Percentiles rank a stretch among this genome's conserved stretches.
Evolutionary conservation across 1,140 invertebrate species (phyloP).

Genomic region (Papilio polyxenes): DNA sequence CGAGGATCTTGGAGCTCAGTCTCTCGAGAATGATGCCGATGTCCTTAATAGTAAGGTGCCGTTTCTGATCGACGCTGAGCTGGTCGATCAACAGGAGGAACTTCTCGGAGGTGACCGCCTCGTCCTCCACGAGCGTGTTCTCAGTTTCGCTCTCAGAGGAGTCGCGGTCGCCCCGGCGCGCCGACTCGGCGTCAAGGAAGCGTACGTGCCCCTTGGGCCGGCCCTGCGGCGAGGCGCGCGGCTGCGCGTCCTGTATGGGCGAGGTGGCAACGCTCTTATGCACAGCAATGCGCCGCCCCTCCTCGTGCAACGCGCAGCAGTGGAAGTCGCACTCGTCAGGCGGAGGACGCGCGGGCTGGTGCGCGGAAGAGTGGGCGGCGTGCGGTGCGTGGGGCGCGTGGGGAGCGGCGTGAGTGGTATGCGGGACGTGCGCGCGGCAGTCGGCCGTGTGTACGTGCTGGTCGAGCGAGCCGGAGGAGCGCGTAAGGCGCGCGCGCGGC

Average conservation of each 20-base stretch:
- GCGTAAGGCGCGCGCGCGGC: conserved; percentile 81
- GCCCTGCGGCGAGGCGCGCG: conserved; percentile 84
- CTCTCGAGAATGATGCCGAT: conserved; percentile 96
- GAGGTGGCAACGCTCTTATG: conserved; percentile 95
- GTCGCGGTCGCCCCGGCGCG: conserved; percentile 85
- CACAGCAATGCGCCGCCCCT: conserved; percentile 93
- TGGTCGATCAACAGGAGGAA: conserved; percentile 96
- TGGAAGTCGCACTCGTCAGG: conserved; percentile 95
- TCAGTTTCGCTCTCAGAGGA: conserved; percentile 95
- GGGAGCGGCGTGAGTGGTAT: conserved; percentile 76
- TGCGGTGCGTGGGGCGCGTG: conserved; percentile 51
- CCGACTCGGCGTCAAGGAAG: conserved; percentile 87
- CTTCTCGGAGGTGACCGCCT: conserved; percentile 92
- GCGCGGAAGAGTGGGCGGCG: conserved; percentile 35
- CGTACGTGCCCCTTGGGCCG: conserved; percentile 85
- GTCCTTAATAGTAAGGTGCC: conserved; percentile 95
- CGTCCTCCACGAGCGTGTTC: conserved; percentile 94
- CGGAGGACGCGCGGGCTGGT: conserved; percentile 66
- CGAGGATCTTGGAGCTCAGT: conserved; percentile 94
- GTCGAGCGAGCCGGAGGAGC: conserved; percentile 87
- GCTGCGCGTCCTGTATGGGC: conserved; percentile 91
- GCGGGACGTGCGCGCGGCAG: conserved; percentile 86
- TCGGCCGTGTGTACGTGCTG: conserved; percentile 92
- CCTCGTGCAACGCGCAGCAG: conserved; percentile 95
- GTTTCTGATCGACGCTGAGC: conserved; percentile 93